A percentile compares a stretch with the other conserved stretches of the same genome.
Evolutionary conservation across 2,888 invertebrate species (phyloP).

Genomic region (Drosophila niveifrons): DNA sequence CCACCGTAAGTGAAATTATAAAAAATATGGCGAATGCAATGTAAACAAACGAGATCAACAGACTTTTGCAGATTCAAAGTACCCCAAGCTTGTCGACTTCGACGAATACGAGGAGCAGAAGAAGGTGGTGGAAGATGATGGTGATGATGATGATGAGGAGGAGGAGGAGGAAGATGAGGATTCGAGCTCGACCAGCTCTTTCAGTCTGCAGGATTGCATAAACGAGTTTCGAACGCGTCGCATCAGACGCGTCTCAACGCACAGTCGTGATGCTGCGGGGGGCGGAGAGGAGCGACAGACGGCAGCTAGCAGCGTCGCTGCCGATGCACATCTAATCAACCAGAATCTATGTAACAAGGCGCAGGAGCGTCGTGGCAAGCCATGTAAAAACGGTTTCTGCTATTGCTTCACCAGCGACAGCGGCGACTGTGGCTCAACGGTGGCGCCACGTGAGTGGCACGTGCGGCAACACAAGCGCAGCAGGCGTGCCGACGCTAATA

Average conservation of each 20-base stretch:
- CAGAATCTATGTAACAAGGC: slow-evolving; percentile 83
- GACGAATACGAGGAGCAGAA: slow-evolving; percentile 46
- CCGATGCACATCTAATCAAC: slow-evolving; percentile 81
- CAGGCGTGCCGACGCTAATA: slow-evolving; percentile 66
- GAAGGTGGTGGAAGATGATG: slow-evolving; percentile 63
- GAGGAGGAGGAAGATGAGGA: slow-evolving; percentile 67
- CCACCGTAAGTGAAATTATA: slow-evolving; percentile 53
- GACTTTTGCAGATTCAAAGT: slow-evolving; percentile 62
- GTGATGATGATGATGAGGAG: slow-evolving; percentile 42
- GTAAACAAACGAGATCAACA: slow-evolving; percentile 49
- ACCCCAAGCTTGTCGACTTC: slow-evolving; percentile 31
- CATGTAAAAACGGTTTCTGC: slow-evolving; percentile 84
- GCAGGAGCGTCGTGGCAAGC: slow-evolving; percentile 83
- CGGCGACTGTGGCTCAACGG: slow-evolving; percentile 73
- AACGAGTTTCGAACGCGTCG: slow-evolving; percentile 83
- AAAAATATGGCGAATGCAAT: slow-evolving; percentile 5
- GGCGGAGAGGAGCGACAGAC: slow-evolving; percentile 17
- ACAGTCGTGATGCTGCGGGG: slow-evolving; percentile 59
- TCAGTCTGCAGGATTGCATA: slow-evolving; percentile 83
- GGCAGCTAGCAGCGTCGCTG: slow-evolving; percentile 6
- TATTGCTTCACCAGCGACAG: slow-evolving; percentile 85
- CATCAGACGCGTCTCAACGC: slow-evolving; percentile 75
- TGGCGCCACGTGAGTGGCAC: slow-evolving; percentile 64
- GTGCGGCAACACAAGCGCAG: slow-evolving; percentile 69
- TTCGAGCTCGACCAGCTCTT: slow-evolving; percentile 78